Conservation (phyloP, 2,797 vertebrate species). For the Loris lydekkerianus region DNA sequence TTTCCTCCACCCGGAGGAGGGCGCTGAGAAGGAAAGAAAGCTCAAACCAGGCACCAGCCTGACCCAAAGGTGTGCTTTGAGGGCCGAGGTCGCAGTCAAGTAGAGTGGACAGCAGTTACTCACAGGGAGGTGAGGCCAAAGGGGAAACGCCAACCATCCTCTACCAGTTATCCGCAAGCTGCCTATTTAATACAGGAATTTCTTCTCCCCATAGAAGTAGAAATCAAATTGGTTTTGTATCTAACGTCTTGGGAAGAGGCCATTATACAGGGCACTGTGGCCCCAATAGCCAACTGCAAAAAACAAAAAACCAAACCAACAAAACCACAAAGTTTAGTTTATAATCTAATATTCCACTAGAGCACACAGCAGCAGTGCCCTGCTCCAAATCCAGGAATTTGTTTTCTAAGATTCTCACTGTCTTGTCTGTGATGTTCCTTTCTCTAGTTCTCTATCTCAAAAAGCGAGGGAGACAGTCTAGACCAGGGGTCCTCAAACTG, state of each 20-base stretch:
- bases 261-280: background rate
- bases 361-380: background rate
- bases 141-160: fast-evolving
- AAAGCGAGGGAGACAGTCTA: background rate
- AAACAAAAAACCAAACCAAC: too few relatives aligned
- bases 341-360: background rate
- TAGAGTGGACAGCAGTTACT: background rate
- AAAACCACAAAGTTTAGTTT: background rate
- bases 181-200: background rate
- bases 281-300: background rate
- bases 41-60: background rate
- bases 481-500: too few relatives aligned
- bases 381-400: background rate
- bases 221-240: background rate
- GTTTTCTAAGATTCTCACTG: background rate
- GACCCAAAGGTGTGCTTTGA: background rate
- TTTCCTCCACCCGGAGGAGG: fast-evolving
- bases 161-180: background rate
- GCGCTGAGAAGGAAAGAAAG: background rate
- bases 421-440: fast-evolving
- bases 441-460: background rate
- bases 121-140: background rate
- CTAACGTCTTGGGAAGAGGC: background rate
- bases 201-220: background rate
- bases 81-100: background rate